Base-by-base conservation (phyloP, 2,113 vertebrate genomes). In the Saimiri boliviensis region DNA sequence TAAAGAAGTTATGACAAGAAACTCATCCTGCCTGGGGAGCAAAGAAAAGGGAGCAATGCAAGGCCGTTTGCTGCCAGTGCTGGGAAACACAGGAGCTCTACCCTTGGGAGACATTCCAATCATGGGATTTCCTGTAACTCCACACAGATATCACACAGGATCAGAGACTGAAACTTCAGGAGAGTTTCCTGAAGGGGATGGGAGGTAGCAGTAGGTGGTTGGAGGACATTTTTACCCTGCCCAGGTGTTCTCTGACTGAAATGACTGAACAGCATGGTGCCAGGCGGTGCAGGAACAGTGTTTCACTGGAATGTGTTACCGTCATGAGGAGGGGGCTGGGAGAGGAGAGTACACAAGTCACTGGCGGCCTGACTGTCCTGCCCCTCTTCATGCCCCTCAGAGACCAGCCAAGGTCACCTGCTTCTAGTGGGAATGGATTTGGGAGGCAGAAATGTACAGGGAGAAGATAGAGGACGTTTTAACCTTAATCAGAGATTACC, bases 231-330 rank as follows among this genome's bases (percentile, higher is more conserved):
- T 73, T 42, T 5, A 45, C 11, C 12, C n/a, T 47, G 27, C 49
- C 14, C 6, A 5, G 30, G 30, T 16, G 23, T 20, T 79, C 23
- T 68, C 47, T 2, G 13, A 80, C 12, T 3, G 56, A 52, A 66
- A n/a, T 56, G 76, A 68, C 0, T 25, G n/a, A 32, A 20, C 49
- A 45, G 54, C n/a, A 10, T 1, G 0, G 32, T 1, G 20, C 16
- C 12, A 49, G 42, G 70, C 1, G 0, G 19, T 8, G 0, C 21
- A 1, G 0, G 2, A 35, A 56, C n/a, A 42, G n/a, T 14, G 3
- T 42, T 56, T n/a, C 71, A 17, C n/a, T 21, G 1, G 7, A 5
- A 12, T 27, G 47, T 4, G 49, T 9, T 49, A 30, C 45, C 77
- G 45, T 3, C n/a, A 14, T 27, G 21, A 32, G 6, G 17, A 19